Conservation (phyloP, 2,888 invertebrate genomes). For the Melikaiella ostensackeni region DNA sequence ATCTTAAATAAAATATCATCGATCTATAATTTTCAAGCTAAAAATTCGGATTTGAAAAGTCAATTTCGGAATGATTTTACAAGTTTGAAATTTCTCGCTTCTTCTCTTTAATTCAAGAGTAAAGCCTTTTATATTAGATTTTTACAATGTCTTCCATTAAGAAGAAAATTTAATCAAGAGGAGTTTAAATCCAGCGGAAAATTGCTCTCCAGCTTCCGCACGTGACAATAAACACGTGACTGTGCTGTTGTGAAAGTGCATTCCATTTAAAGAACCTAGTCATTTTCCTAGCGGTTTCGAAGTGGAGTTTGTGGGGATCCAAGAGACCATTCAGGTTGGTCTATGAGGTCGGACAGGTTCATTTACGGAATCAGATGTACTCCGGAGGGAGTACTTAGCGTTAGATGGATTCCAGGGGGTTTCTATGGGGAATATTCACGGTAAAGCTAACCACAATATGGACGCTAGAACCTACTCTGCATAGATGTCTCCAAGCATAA, state of each 20-base stretch:
- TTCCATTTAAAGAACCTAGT: slow-evolving; percentile 16
- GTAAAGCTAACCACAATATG: slow-evolving; percentile 10
- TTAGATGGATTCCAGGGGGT: slow-evolving; percentile 14
- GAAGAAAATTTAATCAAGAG: slow-evolving; percentile 18
- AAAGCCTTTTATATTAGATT: background rate
- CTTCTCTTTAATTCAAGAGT: background rate
- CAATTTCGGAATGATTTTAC: background rate
- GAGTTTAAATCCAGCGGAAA: background rate
- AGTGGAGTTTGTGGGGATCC: background rate
- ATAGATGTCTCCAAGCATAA: slow-evolving; percentile 9
- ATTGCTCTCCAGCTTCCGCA: background rate
- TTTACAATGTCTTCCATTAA: background rate
- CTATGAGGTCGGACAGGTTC: slow-evolving; percentile 25
- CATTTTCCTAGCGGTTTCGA: background rate
- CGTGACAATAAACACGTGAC: slow-evolving; percentile 23
- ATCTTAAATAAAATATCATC: too few relatives aligned
- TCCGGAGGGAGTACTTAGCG: slow-evolving; percentile 14
- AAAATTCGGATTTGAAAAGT: background rate
- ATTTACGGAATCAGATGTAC: slow-evolving; percentile 36
- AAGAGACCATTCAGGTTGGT: slow-evolving; percentile 27
- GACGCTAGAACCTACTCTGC: background rate
- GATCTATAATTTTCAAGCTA: too few relatives aligned
- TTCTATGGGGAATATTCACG: background rate
- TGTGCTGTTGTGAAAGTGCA: background rate
- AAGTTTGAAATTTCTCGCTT: background rate